Percentiles rank a stretch among this genome's conserved stretches.
These are phyloP conservation scores for Plebejus melissa DNA, from an alignment of 2,888 invertebrate species.

Conservation along the genomic window DNA sequence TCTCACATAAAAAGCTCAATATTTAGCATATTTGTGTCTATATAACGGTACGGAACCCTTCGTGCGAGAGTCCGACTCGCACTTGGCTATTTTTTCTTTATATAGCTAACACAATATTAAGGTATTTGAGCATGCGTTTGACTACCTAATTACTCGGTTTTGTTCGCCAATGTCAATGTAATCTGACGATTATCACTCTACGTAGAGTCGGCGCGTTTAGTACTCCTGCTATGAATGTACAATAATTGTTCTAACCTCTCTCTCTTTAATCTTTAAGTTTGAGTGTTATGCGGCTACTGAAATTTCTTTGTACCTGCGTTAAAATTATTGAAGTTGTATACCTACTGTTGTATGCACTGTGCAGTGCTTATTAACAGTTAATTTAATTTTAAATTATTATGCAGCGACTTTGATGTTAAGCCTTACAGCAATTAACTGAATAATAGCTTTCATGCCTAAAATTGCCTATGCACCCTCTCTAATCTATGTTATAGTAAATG, in stretches of 20 bases:
- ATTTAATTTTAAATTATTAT: too few relatives aligned
- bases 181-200: conserved; percentile 6
- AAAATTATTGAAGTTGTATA: neutral
- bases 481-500: too few relatives aligned
- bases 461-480: too few relatives aligned
- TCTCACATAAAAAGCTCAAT: too few relatives aligned
- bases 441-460: too few relatives aligned
- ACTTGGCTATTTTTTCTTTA: neutral
- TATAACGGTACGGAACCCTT: too few relatives aligned
- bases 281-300: neutral
- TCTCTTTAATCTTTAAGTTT: neutral
- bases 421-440: too few relatives aligned
- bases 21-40: neutral
- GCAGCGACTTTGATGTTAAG: too few relatives aligned
- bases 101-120: neutral
- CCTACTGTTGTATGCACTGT: too few relatives aligned
- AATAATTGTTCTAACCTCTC: neutral
- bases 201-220: neutral
- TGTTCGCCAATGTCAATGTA: conserved; percentile 29
- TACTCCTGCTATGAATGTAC: conserved; percentile 5
- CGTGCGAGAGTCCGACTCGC: too few relatives aligned
- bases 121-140: conserved; percentile 43
- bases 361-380: too few relatives aligned
- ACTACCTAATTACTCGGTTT: conserved; percentile 49
- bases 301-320: neutral